A percentile compares a stretch with the other conserved stretches of the same genome.
phyloP scores from a whole-genome alignment of 2,888 invertebrate species.

The Aquatica leii region DNA sequence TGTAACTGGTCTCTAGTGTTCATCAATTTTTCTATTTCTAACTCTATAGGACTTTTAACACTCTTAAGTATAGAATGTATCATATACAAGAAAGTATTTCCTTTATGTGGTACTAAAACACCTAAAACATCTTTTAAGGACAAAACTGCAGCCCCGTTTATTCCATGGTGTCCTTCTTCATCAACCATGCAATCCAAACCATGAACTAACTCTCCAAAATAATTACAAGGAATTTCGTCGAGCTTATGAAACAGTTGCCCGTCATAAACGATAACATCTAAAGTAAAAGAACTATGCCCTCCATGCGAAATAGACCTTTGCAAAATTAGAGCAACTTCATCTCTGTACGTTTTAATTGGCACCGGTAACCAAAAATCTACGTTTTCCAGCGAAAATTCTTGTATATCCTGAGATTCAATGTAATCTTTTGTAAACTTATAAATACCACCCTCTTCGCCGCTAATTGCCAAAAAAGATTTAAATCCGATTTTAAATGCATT shows the following conservation, averaged over 20 bases:
- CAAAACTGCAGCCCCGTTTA: constrained; percentile 51
- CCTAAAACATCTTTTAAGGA: constrained; percentile 50
- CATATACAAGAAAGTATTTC: constrained; percentile 46
- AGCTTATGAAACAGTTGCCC: constrained; percentile 54
- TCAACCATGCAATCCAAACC: constrained; percentile 53
- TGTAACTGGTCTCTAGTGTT: constrained; percentile 50
- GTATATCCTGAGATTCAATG: constrained; percentile 44
- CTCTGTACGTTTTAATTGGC: constrained; percentile 58
- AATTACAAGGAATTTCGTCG: constrained; percentile 55
- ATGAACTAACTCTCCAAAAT: constrained; percentile 50
- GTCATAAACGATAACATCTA: constrained; percentile 55
- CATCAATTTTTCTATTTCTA: constrained; percentile 49
- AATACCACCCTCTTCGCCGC: constrained; percentile 54
- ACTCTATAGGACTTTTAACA: constrained; percentile 48
- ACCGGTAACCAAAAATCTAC: constrained; percentile 56
- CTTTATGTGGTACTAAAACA: constrained; percentile 50
- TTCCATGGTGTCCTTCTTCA: constrained; percentile 45
- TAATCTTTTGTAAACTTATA: constrained; percentile 50
- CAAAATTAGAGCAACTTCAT: constrained; percentile 60
- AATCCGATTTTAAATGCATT: constrained; percentile 55
- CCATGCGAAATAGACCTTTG: constrained; percentile 54
- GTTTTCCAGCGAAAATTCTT: constrained; percentile 49
- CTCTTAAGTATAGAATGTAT: constrained; percentile 49
- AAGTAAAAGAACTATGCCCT: constrained; percentile 47
- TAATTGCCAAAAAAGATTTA: constrained; percentile 56